Evolutionary conservation across 64 coral and sea anemone genomes (phyloP), one percentile per base, ranked within the genome.

Genomic region (Montipora foliosa): DNA sequence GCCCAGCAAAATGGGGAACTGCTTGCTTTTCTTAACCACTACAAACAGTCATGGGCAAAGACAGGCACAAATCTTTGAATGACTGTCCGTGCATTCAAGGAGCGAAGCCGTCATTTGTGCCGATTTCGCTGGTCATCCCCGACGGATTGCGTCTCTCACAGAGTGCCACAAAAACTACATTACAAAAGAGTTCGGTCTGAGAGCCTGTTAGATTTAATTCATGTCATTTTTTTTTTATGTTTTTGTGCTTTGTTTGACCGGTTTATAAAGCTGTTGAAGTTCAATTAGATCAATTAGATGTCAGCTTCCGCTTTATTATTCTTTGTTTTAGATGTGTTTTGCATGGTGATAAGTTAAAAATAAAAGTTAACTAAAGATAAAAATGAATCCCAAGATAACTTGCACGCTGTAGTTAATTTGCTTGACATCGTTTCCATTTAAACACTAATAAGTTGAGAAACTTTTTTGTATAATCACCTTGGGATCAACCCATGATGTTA

Each of bases 211-310:
- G 67, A 69, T 69, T 69, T 69, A 69, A 69, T 69, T 69, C 67
- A 69, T 69, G 67, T 69, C 67, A 69, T 69, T 69, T 69, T 4
- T 69, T 69, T 69, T 69, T 69, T 69, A 69, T 69, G 67, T 69
- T 69, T 69, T 3, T 69, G 67, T 69, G 67, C 67, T 20, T 15
- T 69, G 67, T 69, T 69, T 69, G 67, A 69, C 67, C 67, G 8
- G 67, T 69, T 69, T 69, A 69, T 69, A 69, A 2, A 69, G 67
- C 67, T 69, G 67, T 69, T 69, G 67, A 69, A 69, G 67, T 20
- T 25, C 25, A 25, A 25, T 25, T 25, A 24, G 22, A 24, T 69
- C 67, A 69, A 69, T 69, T 69, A 15, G 11, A 69, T 69, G n/a
- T 68, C 66, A 13, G 66, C 66, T 68, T 68, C 19, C 19, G 66